phyloP scores from a whole-genome alignment of 2,888 invertebrate genomes.

The Camptogramma bilineatum region DNA sequence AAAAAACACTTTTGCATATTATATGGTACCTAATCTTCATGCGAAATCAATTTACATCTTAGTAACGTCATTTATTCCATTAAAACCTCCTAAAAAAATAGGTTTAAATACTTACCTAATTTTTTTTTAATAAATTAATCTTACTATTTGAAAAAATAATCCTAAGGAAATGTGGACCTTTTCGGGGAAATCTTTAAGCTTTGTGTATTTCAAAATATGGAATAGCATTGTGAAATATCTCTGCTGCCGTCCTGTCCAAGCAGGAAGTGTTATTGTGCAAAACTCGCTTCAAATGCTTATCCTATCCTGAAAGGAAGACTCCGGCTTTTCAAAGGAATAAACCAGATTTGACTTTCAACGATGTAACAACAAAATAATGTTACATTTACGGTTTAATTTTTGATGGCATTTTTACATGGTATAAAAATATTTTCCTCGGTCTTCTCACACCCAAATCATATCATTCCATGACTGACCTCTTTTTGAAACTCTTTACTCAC shows the following conservation, averaged over 20 bases:
- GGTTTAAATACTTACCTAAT: too few species aligned
- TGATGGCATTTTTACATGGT: neutral
- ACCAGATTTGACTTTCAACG: constrained; percentile 10
- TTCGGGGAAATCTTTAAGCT: neutral
- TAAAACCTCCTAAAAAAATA: too few species aligned
- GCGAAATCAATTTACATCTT: too few species aligned
- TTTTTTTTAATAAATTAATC: too few species aligned
- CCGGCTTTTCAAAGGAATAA: constrained; percentile 8
- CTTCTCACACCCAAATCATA: too few species aligned
- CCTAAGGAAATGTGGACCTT: constrained; percentile 7
- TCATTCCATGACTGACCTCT: too few species aligned
- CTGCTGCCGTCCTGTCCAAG: constrained; percentile 2
- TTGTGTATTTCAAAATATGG: constrained; percentile 12
- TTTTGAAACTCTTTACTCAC: too few species aligned
- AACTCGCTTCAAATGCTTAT: constrained; percentile 17
- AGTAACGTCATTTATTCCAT: too few species aligned
- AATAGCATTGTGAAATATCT: constrained; percentile 13
- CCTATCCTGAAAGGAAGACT: constrained; percentile 23
- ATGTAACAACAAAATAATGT: constrained; percentile 4
- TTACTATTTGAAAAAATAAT: neutral
- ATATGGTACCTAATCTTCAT: too few species aligned
- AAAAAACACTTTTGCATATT: too few species aligned
- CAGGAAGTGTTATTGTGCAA: constrained; percentile 17
- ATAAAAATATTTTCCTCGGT: neutral
- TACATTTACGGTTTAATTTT: neutral